These are phyloP conservation scores for Nyctibius bracteatus DNA, from an alignment of 2,113 vertebrate genomes.

Conservation along the genomic window DNA sequence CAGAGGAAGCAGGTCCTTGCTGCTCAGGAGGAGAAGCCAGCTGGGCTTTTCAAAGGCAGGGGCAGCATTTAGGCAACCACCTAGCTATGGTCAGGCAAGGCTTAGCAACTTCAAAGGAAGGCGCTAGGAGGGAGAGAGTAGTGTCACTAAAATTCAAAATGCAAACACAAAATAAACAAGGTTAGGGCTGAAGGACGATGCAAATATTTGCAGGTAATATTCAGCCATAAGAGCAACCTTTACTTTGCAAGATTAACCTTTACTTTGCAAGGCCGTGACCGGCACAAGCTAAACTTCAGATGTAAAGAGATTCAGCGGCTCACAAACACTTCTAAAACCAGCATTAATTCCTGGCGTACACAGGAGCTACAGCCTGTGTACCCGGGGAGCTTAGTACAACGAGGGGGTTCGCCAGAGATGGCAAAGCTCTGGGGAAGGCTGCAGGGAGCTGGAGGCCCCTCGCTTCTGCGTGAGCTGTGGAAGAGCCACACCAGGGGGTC, in stretches of 20 bases:
- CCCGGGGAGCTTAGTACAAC: not conserved
- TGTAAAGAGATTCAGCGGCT: rapidly evolving
- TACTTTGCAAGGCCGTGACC: not conserved
- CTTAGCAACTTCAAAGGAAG: not conserved
- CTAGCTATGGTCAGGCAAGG: rapidly evolving
- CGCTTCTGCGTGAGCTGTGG: rapidly evolving
- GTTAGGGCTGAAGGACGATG: not conserved
- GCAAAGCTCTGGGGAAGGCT: not conserved
- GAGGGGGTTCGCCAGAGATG: rapidly evolving
- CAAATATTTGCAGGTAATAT: not conserved
- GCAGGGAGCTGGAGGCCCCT: not conserved
- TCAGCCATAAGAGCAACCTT: not conserved
- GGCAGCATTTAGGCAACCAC: not conserved
- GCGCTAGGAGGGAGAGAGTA: not conserved
- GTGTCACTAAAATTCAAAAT: not conserved
- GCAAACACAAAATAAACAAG: not conserved
- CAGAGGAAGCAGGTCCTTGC: not conserved
- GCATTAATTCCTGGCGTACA: rapidly evolving
- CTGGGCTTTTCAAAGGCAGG: not conserved
- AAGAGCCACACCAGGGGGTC: not conserved
- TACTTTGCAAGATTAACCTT: not conserved
- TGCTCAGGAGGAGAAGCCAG: not conserved
- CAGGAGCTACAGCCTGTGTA: rapidly evolving
- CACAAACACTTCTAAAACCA: rapidly evolving
- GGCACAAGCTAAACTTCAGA: not conserved